Conservation (phyloP, 1,140 invertebrate genomes). For the Myzus persicae region DNA sequence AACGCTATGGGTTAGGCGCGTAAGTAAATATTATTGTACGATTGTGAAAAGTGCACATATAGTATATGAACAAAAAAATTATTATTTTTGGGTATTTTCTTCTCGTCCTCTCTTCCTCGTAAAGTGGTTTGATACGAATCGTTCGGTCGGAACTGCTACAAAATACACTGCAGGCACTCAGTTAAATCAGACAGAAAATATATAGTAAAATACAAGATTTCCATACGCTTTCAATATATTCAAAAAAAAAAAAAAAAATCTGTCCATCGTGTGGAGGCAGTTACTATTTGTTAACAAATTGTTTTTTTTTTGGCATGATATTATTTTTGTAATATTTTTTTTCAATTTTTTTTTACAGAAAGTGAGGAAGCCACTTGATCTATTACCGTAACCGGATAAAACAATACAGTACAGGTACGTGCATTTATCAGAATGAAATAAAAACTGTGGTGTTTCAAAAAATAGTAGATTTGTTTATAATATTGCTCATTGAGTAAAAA, state of each 20-base stretch:
- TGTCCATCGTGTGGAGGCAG: neutral
- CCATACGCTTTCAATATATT: neutral
- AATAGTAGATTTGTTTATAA: neutral
- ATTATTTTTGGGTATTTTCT: neutral
- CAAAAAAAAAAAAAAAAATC: neutral
- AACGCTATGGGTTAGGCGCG: too few relatives aligned
- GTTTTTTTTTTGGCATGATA: neutral
- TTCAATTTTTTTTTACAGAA: neutral
- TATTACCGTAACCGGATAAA: neutral
- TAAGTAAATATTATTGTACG: neutral
- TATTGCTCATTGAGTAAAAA: neutral
- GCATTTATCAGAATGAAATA: neutral
- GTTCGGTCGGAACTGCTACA: too few relatives aligned
- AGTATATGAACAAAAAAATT: neutral
- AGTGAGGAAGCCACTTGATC: neutral
- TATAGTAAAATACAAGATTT: neutral
- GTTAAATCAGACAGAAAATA: neutral
- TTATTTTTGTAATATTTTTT: neutral
- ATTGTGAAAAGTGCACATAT: neutral
- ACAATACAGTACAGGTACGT: neutral
- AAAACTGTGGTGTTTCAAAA: neutral
- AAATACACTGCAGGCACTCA: neutral
- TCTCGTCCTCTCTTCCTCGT: neutral
- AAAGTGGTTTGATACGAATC: neutral
- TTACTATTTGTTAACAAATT: neutral